Conservation (phyloP, 2,797 vertebrate species). For the Helicolenus hilgendorfi region DNA sequence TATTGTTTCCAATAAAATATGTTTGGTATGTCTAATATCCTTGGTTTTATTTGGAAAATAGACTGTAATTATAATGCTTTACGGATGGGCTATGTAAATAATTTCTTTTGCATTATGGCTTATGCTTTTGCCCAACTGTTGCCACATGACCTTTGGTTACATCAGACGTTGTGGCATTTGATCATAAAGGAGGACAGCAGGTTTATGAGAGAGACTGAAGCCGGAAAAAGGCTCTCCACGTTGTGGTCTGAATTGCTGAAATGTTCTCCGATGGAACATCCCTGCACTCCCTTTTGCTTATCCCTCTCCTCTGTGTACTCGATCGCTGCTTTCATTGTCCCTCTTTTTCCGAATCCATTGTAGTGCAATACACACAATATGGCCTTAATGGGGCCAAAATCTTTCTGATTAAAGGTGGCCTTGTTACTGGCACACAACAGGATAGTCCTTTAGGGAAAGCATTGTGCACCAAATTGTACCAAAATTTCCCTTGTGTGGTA, state of each 20-base stretch:
- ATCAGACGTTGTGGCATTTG: not conserved
- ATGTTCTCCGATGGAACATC: slow-evolving; percentile 14
- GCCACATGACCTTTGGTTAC: not conserved
- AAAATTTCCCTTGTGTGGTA: slow-evolving; percentile 44
- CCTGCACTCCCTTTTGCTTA: slow-evolving; percentile 29
- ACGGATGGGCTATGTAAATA: not conserved
- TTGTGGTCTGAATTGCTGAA: slow-evolving; percentile 21
- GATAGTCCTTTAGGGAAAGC: slow-evolving; percentile 57
- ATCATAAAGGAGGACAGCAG: not conserved
- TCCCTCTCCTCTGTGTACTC: slow-evolving; percentile 29
- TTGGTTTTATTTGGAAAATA: no score
- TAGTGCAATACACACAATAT: slow-evolving; percentile 54
- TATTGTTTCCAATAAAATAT: no score
- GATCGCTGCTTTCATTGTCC: slow-evolving; percentile 40
- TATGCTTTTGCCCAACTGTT: not conserved
- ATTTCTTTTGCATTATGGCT: not conserved
- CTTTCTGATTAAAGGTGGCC: slow-evolving; percentile 68
- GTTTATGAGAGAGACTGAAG: not conserved
- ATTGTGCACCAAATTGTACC: slow-evolving; percentile 58
- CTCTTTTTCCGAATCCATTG: slow-evolving; percentile 25
- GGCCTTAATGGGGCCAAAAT: slow-evolving; percentile 57
- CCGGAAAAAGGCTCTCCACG: not conserved
- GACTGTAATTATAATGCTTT: no score
- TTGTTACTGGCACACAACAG: slow-evolving; percentile 48
- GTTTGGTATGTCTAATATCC: no score